These are phyloP conservation scores for Arctopsyche grandis DNA, from an alignment of 1,140 invertebrate genomes.

Conservation along the genomic window DNA sequence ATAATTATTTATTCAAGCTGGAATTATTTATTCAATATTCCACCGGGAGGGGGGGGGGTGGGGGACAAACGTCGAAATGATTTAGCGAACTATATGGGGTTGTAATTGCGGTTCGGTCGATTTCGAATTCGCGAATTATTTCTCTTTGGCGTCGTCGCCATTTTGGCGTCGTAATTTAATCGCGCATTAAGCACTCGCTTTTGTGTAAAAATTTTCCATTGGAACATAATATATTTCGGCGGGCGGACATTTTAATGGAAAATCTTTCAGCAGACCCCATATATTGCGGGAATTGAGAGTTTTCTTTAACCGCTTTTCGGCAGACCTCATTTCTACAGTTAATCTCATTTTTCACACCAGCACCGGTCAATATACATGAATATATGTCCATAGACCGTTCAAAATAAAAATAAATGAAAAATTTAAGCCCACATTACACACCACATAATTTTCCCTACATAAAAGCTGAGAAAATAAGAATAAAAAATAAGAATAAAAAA, in stretches of 20 bases:
- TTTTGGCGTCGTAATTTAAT: constrained; percentile 27
- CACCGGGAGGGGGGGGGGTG: no score
- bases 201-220: constrained; percentile 20
- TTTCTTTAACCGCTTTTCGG: constrained; percentile 15
- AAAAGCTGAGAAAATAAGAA: no score
- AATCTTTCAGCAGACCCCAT: constrained; percentile 18
- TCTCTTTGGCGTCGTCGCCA: constrained; percentile 5
- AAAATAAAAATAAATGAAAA: not conserved
- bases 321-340: constrained; percentile 26
- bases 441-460: not conserved
- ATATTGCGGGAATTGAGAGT: constrained; percentile 30
- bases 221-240: constrained; percentile 32
- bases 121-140: constrained; percentile 15
- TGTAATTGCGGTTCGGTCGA: constrained; percentile 13
- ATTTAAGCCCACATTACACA: not conserved
- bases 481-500: no score
- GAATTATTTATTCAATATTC: constrained; percentile 17
- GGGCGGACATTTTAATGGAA: constrained; percentile 35
- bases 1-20: constrained; percentile 2
- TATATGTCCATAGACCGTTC: no score
- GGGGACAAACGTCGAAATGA: constrained; percentile 16
- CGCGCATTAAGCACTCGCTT: not conserved
- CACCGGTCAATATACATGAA: no score
- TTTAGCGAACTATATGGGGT: constrained; percentile 6
- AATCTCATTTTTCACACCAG: constrained; percentile 1